Evolutionary conservation across 2,113 vertebrate genomes (phyloP).

Genomic region (Dasypus novemcinctus): DNA sequence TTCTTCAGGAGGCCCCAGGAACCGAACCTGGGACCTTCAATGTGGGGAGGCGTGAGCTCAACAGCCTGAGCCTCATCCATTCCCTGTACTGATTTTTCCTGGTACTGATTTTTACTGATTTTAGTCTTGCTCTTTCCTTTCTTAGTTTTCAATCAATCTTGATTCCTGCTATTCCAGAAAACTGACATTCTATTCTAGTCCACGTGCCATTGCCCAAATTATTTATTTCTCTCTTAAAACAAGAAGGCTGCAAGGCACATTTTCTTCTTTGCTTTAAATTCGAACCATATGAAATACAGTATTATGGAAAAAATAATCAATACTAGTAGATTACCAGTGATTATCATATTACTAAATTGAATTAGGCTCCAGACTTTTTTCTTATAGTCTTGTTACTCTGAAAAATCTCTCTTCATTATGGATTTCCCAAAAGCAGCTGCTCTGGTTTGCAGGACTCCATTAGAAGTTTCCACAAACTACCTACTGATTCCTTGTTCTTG

Average conservation of each 20-base stretch:
- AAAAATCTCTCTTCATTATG: neutral
- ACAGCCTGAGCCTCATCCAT: too few species aligned
- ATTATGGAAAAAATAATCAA: neutral
- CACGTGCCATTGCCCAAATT: neutral
- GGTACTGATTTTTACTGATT: neutral
- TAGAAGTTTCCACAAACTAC: neutral
- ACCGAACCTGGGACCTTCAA: too few species aligned
- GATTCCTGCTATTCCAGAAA: neutral
- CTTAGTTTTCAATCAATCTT: neutral
- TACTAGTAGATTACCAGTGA: neutral
- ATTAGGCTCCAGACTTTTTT: neutral
- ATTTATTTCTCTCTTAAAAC: neutral
- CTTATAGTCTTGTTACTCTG: neutral
- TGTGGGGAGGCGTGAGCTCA: too few species aligned
- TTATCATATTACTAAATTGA: neutral
- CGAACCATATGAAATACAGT: neutral
- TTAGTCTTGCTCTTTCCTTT: neutral
- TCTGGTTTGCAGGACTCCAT: neutral
- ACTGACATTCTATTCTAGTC: neutral
- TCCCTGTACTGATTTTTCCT: neutral
- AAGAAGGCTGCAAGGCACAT: neutral
- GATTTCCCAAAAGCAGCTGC: neutral
- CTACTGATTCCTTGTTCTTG: neutral
- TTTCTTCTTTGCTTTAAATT: conserved; percentile 7
- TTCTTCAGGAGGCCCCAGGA: too few species aligned